Conservation (phyloP, 2,888 invertebrate genomes). For the Deilephila porcellus region DNA sequence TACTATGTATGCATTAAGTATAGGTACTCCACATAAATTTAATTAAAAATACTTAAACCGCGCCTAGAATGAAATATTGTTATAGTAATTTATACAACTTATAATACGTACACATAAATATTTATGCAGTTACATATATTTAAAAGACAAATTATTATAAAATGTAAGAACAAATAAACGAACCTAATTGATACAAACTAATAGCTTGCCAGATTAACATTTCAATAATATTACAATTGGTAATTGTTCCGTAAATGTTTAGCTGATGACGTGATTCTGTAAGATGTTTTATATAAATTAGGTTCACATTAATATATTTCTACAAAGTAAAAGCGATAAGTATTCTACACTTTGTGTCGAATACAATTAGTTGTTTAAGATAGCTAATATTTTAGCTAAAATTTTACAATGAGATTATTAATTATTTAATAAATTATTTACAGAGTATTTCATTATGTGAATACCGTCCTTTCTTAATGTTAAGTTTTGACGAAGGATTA, state of each 20-base stretch:
- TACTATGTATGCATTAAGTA: too few relatives aligned
- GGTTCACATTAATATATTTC: background rate
- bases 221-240: too few relatives aligned
- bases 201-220: too few relatives aligned
- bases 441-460: background rate
- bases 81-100: background rate
- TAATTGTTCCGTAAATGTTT: background rate
- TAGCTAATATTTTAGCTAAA: background rate
- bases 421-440: background rate
- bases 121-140: background rate
- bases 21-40: too few relatives aligned
- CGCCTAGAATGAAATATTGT: too few relatives aligned
- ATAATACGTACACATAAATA: background rate
- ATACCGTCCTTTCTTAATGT: background rate
- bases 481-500: background rate
- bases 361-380: background rate
- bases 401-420: constrained; percentile 25
- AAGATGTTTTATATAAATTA: background rate
- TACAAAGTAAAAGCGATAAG: background rate
- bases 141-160: background rate
- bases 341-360: constrained; percentile 7
- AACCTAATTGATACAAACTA: too few relatives aligned
- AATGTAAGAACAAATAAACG: too few relatives aligned
- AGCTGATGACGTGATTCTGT: background rate
- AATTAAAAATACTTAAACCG: too few relatives aligned